phyloP scores from a whole-genome alignment of 2,113 vertebrate genomes.

The Cavia aperea region DNA sequence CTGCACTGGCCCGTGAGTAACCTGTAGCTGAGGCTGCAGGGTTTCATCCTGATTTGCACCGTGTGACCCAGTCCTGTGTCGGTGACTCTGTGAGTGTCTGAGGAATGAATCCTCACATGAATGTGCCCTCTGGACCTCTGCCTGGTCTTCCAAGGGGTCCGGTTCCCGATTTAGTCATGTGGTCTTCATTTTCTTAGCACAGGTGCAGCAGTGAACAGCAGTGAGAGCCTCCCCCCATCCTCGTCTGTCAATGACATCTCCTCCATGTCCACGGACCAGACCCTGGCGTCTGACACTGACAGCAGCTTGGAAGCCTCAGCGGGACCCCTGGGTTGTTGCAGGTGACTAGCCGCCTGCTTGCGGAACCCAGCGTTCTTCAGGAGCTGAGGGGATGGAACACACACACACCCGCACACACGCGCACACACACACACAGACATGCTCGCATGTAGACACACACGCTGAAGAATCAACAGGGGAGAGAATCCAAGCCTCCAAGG shows the following conservation, averaged over 20 bases:
- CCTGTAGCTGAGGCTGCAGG: neutral
- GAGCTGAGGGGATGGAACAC: constrained; percentile 82
- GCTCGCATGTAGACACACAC: neutral
- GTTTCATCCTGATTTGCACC: neutral
- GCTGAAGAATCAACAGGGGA: constrained; percentile 67
- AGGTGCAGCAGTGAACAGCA: constrained; percentile 99
- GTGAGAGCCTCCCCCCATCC: constrained; percentile 98
- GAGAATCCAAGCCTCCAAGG: constrained; percentile 67
- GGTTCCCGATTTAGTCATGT: constrained; percentile 88
- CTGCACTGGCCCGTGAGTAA: neutral
- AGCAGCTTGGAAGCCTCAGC: constrained; percentile 99
- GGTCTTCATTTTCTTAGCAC: constrained; percentile 97
- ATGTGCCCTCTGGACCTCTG: fast-evolving
- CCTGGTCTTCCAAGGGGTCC: neutral
- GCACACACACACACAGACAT: neutral
- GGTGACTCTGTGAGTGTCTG: neutral
- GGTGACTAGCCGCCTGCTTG: constrained; percentile 99
- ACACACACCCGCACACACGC: neutral
- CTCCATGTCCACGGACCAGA: constrained; percentile 99
- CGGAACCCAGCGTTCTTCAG: constrained; percentile 99
- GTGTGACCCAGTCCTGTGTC: neutral
- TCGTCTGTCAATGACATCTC: constrained; percentile 99
- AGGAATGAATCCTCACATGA: fast-evolving
- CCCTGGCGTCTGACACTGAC: constrained; percentile 98
- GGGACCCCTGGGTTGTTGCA: constrained; percentile 99